Conservation (phyloP, 2,888 invertebrate species). For the Lasioglossum lativentre region DNA sequence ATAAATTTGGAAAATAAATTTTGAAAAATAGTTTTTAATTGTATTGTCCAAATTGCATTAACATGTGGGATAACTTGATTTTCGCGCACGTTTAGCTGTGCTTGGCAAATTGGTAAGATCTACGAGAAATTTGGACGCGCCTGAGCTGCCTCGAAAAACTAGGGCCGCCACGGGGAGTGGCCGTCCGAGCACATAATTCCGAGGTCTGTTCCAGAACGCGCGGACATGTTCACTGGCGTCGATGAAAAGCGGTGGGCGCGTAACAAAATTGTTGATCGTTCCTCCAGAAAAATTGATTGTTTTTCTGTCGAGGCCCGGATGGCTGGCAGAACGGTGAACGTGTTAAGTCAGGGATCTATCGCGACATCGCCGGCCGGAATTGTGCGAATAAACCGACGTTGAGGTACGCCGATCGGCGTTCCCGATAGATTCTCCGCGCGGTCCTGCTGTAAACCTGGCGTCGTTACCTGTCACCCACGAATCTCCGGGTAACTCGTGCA, state of each 20-base stretch:
- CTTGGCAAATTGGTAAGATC: too few species aligned
- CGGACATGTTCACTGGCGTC: neutral
- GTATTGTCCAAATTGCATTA: too few species aligned
- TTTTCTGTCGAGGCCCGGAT: neutral
- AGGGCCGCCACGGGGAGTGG: too few species aligned
- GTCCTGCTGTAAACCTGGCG: slow-evolving; percentile 48
- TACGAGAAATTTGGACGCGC: too few species aligned
- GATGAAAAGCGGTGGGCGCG: neutral
- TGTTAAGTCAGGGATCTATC: slow-evolving; percentile 40
- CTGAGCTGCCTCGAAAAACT: too few species aligned
- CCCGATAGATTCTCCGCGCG: slow-evolving; percentile 21
- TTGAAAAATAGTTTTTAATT: too few species aligned
- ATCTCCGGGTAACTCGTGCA: slow-evolving; percentile 42
- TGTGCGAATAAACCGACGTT: slow-evolving; percentile 43
- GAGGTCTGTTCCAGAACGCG: too few species aligned
- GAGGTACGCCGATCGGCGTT: slow-evolving; percentile 30
- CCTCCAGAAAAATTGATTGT: neutral
- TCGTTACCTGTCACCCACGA: slow-evolving; percentile 70
- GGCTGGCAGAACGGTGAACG: neutral
- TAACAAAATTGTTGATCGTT: neutral
- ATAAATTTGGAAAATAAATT: too few species aligned
- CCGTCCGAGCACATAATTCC: too few species aligned
- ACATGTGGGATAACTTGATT: too few species aligned
- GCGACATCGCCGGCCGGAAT: slow-evolving; percentile 15
- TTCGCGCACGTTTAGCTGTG: too few species aligned